phyloP scores from a whole-genome alignment of 1,140 invertebrate genomes.

The Zaprionus gabonicus region DNA sequence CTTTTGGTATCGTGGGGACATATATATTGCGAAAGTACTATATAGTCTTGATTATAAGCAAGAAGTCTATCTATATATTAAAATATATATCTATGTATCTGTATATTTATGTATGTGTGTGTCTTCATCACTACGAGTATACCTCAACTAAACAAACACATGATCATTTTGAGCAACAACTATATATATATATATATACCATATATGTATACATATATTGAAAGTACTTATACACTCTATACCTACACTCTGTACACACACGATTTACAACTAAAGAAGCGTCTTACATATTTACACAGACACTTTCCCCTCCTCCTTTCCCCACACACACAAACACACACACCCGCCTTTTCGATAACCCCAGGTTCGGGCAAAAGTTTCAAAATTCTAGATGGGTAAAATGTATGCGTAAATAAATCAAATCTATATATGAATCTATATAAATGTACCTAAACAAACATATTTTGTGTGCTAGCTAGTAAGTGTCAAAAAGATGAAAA shows the following conservation, averaged over 20 bases:
- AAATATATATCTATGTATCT: conserved; percentile 51
- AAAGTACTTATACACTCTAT: conserved; percentile 80
- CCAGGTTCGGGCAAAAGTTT: conserved; percentile 37
- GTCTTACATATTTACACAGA: conserved; percentile 26
- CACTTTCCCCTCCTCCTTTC: background rate
- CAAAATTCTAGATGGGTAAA: conserved; percentile 72
- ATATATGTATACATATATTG: conserved; percentile 60
- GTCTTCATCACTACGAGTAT: conserved; percentile 84
- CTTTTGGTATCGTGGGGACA: conserved; percentile 27
- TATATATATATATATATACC: conserved; percentile 35
- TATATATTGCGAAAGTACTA: conserved; percentile 27
- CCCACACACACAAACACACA: conserved; percentile 20
- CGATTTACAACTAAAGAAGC: conserved; percentile 28
- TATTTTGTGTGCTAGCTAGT: conserved; percentile 83
- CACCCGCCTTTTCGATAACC: conserved; percentile 51
- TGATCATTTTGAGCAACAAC: conserved; percentile 79
- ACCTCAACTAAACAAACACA: conserved; percentile 79
- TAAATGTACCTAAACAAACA: conserved; percentile 80
- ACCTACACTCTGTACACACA: conserved; percentile 60
- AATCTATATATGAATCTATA: conserved; percentile 59
- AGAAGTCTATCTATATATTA: conserved; percentile 19
- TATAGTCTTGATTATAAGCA: conserved; percentile 51
- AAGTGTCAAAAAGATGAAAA: conserved; percentile 68
- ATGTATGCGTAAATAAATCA: conserved; percentile 73
- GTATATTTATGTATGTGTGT: conserved; percentile 83